Evolutionary conservation across 1,140 invertebrate genomes (phyloP), one percentile per base, ranked within the genome.

Genomic region (Drosophila miranda): DNA sequence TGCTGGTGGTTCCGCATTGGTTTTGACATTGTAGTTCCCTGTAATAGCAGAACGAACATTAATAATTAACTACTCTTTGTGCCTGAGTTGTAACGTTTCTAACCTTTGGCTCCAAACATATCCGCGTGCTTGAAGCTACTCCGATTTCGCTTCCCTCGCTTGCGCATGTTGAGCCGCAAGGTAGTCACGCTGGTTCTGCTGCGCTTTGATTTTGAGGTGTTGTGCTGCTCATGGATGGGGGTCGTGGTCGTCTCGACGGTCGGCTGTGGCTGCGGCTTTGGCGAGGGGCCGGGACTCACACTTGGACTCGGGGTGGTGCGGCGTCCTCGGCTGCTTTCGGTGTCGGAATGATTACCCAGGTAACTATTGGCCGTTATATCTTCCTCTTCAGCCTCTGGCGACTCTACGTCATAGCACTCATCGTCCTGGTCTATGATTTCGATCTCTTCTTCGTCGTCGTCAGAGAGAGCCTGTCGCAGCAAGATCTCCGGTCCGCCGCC

Each of bases 401-500:
- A 50, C 26, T 72, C 56, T 6, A 69, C 63, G 28, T 42, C 43
- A 11, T 70, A 59, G 41, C 62, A 57, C 28, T 63, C 58, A 52
- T 88, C 79, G 52, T 90, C 88, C 43, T 89, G 83, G 58, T 90
- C 88, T 21, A 90, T 88, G 14, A 89, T 90, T 48, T 88, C 83
- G 46, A 89, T 90, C 50, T 87, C 77, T 19, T 78, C 75, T 6
- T 62, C 56, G n/a, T 87, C 87, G 6, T 90, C 87, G 48, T 90
- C 90, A 7, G 59, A 79, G 41, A 79, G 84, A 2, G 91, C 89
- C 44, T 90, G 83, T 19, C 89, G 89, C 0, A 93, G 87, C 28
- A 90, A 78, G 3, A 97, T 92, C 87, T 97, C 96, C 0, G 97
- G 97, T 1, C 97, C 97, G 13, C 97, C 97, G 23, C 96, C 95